Percentiles rank a stretch among this genome's conserved stretches.
These are phyloP conservation scores for Castor canadensis DNA, from an alignment of 2,113 vertebrate genomes.

Conservation along the genomic window DNA sequence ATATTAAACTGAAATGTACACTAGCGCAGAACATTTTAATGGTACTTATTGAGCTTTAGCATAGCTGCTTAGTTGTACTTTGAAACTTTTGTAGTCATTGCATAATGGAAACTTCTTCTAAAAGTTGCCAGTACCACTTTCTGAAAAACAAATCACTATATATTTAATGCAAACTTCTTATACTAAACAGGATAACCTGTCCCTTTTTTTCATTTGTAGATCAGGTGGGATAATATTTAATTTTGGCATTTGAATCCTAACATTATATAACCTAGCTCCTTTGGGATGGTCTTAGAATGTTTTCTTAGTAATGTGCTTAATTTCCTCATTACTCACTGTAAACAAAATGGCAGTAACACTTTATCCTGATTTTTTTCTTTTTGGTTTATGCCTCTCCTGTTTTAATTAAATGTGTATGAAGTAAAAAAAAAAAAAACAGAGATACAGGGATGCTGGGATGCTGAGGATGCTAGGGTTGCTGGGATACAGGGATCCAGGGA, in stretches of 20 bases:
- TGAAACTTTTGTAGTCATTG: slow-evolving; percentile 60
- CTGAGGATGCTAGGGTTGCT: no score
- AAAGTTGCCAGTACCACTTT: slow-evolving; percentile 50
- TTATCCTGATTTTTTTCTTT: slow-evolving; percentile 12
- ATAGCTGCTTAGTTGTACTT: slow-evolving; percentile 45
- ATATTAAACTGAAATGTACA: neutral
- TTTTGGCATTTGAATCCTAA: no score
- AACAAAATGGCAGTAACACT: slow-evolving; percentile 55
- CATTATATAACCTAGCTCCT: slow-evolving; percentile 35
- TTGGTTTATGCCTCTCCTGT: slow-evolving; percentile 51
- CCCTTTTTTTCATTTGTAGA: slow-evolving; percentile 40
- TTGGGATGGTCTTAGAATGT: neutral
- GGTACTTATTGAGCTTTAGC: neutral
- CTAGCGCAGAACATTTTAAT: neutral
- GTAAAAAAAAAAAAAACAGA: no score
- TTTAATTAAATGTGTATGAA: slow-evolving; percentile 63
- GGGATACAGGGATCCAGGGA: no score
- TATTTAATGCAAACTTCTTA: slow-evolving; percentile 67
- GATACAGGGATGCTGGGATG: no score
- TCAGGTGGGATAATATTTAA: slow-evolving; percentile 24
- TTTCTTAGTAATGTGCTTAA: neutral
- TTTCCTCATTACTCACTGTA: neutral
- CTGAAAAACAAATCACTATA: slow-evolving; percentile 60
- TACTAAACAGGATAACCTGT: slow-evolving; percentile 37
- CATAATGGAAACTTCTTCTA: slow-evolving; percentile 44